phyloP scores from a whole-genome alignment of 2,888 invertebrate genomes.

The Metellina segmentata region DNA sequence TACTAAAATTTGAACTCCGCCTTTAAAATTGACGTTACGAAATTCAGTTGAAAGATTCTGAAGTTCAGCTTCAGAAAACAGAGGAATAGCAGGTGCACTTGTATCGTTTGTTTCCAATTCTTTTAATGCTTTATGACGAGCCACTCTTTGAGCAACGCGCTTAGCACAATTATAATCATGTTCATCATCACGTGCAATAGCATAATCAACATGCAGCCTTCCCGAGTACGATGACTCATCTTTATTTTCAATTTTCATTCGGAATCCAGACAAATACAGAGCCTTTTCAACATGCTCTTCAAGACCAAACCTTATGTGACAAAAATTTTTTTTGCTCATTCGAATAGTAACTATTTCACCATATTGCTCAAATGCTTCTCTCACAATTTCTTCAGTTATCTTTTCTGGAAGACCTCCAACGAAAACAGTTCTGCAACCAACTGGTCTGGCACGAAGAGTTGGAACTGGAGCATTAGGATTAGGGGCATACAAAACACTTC shows the following conservation, averaged over 20 bases:
- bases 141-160: constrained; percentile 89
- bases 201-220: constrained; percentile 95
- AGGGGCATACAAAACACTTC: constrained; percentile 92
- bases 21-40: neutral
- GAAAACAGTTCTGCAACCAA: constrained; percentile 95
- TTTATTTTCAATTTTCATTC: constrained; percentile 81
- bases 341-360: constrained; percentile 94
- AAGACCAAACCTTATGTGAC: constrained; percentile 94
- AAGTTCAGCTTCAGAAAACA: neutral
- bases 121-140: constrained; percentile 88
- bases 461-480: constrained; percentile 91
- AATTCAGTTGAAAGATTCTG: neutral
- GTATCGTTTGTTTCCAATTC: constrained; percentile 84
- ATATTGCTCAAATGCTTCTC: constrained; percentile 94
- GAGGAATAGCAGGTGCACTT: neutral
- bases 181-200: constrained; percentile 95
- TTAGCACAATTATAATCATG: constrained; percentile 95
- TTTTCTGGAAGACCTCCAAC: constrained; percentile 96
- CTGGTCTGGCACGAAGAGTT: constrained; percentile 90
- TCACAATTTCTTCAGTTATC: constrained; percentile 91
- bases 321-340: constrained; percentile 96
- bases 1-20: constrained; percentile 88
- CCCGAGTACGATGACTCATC: constrained; percentile 88
- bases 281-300: constrained; percentile 94
- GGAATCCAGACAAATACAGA: constrained; percentile 88